phyloP scores from a whole-genome alignment of 1,140 invertebrate species.

The Saccostrea glomerata region DNA sequence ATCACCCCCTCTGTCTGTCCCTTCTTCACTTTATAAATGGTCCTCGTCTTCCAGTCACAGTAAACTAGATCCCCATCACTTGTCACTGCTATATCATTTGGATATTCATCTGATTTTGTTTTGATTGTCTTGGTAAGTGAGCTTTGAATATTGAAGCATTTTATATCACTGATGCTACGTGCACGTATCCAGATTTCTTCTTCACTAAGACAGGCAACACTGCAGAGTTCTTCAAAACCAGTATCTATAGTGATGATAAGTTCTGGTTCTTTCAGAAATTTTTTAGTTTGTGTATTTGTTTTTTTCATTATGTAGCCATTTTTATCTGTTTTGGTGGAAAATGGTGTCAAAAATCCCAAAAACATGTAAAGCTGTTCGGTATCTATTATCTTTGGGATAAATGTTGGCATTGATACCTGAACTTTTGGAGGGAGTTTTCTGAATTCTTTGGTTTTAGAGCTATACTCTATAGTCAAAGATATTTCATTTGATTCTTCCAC shows the following conservation, averaged over 20 bases:
- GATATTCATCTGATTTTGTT: background rate
- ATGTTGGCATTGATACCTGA: background rate
- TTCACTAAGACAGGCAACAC: background rate
- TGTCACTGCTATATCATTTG: background rate
- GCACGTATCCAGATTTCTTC: background rate
- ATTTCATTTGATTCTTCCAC: conserved; percentile 1
- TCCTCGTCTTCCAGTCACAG: background rate
- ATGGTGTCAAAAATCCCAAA: background rate
- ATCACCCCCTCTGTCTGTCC: background rate
- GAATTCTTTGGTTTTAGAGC: background rate
- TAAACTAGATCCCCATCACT: too few relatives aligned
- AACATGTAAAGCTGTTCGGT: background rate
- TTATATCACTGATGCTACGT: background rate
- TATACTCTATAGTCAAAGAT: background rate
- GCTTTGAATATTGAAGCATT: background rate
- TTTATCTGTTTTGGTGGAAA: background rate
- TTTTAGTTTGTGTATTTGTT: background rate
- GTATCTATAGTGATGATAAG: background rate
- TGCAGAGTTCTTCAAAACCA: background rate
- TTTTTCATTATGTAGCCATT: background rate
- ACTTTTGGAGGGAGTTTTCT: background rate
- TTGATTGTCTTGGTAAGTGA: background rate
- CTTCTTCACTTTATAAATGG: background rate
- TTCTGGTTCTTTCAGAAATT: background rate
- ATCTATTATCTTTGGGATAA: background rate